Evolutionary conservation across 2,113 vertebrate genomes (phyloP).

Genomic region (Microcebus jonahi): DNA sequence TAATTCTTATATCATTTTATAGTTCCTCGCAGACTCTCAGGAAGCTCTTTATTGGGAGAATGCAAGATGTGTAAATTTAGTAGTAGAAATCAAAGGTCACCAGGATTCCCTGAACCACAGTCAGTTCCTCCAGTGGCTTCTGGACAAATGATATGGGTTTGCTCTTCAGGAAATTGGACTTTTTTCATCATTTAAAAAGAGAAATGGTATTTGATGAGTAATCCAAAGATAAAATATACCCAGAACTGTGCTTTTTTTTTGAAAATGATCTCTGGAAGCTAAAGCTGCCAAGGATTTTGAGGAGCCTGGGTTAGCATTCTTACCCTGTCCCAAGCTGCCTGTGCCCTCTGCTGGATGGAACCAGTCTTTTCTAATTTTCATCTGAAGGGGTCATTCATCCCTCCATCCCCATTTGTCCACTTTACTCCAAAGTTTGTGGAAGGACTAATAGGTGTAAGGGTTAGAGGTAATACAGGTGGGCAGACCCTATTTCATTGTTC

Average conservation of each 20-base stretch:
- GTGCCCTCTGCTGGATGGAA: slow-evolving; percentile 73
- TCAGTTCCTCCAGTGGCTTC: not conserved
- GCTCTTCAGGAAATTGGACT: slow-evolving; percentile 5
- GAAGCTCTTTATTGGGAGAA: slow-evolving; percentile 14
- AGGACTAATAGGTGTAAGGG: not conserved
- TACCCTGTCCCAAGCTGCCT: not conserved
- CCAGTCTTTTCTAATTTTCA: not conserved
- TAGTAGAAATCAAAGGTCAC: slow-evolving; percentile 23
- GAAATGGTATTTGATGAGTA: slow-evolving; percentile 35
- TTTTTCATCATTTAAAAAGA: slow-evolving; percentile 51
- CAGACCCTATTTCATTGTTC: not conserved
- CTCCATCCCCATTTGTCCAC: not conserved
- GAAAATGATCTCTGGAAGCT: slow-evolving; percentile 1
- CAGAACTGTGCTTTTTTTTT: not conserved
- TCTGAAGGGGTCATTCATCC: not conserved
- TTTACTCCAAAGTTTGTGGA: slow-evolving; percentile 20
- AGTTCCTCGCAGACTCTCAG: slow-evolving; percentile 2
- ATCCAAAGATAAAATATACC: slow-evolving; percentile 36
- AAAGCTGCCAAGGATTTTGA: slow-evolving; percentile 26
- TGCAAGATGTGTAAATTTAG: slow-evolving; percentile 24
- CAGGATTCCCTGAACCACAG: slow-evolving; percentile 3
- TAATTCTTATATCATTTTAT: slow-evolving; percentile 58
- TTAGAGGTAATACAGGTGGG: not conserved
- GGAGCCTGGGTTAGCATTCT: not conserved
- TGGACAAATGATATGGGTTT: slow-evolving; percentile 15